Evolutionary conservation across 1,140 invertebrate species (phyloP), one percentile per base, ranked within the genome.

Genomic region (Platyura marginata): DNA sequence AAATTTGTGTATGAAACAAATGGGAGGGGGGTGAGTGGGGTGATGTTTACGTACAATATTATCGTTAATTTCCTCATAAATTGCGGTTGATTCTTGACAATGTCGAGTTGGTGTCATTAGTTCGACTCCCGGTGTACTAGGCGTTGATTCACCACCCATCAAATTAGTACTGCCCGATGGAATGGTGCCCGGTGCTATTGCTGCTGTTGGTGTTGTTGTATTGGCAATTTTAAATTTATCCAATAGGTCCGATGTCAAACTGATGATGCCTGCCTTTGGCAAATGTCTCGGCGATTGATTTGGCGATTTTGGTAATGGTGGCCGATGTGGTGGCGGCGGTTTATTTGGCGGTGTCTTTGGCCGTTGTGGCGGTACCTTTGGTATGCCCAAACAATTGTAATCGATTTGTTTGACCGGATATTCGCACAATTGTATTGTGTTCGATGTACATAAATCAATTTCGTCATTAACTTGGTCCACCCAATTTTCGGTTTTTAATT

Each of bases 401-500:
- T 46, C 42, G 0, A 51, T 50, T 25, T 58, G 52, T 43, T 56
- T 44, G 38, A 49, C 13, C 2, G 65, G 62, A 5, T 64, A 56
- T 6, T 66, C 66, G 51, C 70, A 77, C 20, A 92, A 64, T 5
- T 85, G 76, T 37, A 81, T 66, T 3, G 85, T 88, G 49, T 88
- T 89, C 48, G 81, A 81, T 13, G 78, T 76, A 61, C 83, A 89
- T 10, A 90, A 64, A 38, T 72, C 75, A 48, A 93, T 75, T 65
- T 93, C 88, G 40, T 79, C 74, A 51, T 81, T 72, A 9, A 89
- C 77, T 48, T 79, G 68, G 22, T 75, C 69, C 23, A 80, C 68
- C 90, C 90, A 95, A 47, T 89, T 72, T 2, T 75, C 72, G 0
- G 86, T 87, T 61, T 87, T 90, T 1, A 94, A 63, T n/a, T 71